A percentile compares a stretch with the other conserved stretches of the same genome.
Evolutionary conservation across 2,888 invertebrate genomes (phyloP).

Genomic region (Leptogaster cylindrica): DNA sequence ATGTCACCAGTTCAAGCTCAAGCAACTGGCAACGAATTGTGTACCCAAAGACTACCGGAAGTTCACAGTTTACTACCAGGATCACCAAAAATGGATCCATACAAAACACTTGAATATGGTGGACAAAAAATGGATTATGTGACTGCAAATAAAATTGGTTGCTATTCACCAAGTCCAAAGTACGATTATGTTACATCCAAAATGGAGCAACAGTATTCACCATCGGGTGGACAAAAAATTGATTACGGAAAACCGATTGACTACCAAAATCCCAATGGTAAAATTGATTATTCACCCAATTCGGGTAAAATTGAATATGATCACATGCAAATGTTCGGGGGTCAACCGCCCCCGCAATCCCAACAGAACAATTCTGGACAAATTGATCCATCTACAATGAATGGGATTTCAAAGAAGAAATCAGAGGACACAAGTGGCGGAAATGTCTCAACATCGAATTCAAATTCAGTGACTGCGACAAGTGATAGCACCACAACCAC

Average conservation of each 20-base stretch:
- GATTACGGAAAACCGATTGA: slow-evolving; percentile 44
- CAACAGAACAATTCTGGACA: slow-evolving; percentile 52
- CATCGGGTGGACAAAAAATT: slow-evolving; percentile 42
- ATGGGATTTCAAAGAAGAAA: slow-evolving; percentile 44
- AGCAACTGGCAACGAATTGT: slow-evolving; percentile 48
- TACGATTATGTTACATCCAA: slow-evolving; percentile 59
- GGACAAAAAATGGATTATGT: slow-evolving; percentile 58
- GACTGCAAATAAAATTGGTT: slow-evolving; percentile 56
- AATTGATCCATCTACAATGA: slow-evolving; percentile 34
- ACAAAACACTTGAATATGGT: slow-evolving; percentile 55
- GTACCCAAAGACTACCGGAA: slow-evolving; percentile 59
- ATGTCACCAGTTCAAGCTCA: slow-evolving; percentile 59
- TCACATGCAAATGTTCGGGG: slow-evolving; percentile 55
- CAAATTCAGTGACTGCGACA: slow-evolving; percentile 55
- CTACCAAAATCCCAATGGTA: slow-evolving; percentile 45
- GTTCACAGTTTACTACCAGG: slow-evolving; percentile 60
- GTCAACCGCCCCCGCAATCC: slow-evolving; percentile 51
- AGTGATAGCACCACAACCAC: slow-evolving; percentile 62
- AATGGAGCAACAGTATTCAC: slow-evolving; percentile 53
- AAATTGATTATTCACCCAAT: slow-evolving; percentile 47
- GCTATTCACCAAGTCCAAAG: slow-evolving; percentile 61
- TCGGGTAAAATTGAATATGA: slow-evolving; percentile 53
- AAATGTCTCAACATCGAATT: slow-evolving; percentile 46
- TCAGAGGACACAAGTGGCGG: slow-evolving; percentile 28
- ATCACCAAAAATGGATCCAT: slow-evolving; percentile 58